phyloP scores from a whole-genome alignment of 2,888 invertebrate genomes.

The Bhutanitis thaidina region DNA sequence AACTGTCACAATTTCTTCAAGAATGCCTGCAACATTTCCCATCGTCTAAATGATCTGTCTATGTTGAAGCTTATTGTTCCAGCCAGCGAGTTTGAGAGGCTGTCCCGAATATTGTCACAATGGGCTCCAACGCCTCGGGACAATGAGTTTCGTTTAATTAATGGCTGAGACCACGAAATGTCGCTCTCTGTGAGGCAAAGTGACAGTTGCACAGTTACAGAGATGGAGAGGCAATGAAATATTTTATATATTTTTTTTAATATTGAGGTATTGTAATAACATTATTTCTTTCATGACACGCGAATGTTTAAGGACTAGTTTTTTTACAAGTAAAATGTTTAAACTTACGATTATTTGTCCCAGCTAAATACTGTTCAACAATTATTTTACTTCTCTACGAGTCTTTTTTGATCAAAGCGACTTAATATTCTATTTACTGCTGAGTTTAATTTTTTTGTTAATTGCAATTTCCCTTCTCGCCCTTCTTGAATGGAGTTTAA shows the following conservation, averaged over 20 bases:
- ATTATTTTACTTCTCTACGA: too few species aligned
- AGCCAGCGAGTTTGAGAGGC: conserved; percentile 57
- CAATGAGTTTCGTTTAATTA: conserved; percentile 76
- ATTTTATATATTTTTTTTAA: not conserved
- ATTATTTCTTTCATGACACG: too few species aligned
- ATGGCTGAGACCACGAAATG: conserved; percentile 73
- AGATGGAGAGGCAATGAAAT: conserved; percentile 4
- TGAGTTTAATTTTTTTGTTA: too few species aligned
- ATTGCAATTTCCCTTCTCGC: too few species aligned
- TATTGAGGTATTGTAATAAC: too few species aligned
- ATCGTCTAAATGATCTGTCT: conserved; percentile 64
- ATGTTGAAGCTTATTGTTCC: conserved; percentile 60
- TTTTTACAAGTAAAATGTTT: too few species aligned
- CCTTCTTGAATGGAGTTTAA: too few species aligned
- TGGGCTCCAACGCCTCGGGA: conserved; percentile 61
- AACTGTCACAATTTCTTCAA: conserved; percentile 12
- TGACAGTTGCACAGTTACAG: conserved; percentile 8
- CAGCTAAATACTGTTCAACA: too few species aligned
- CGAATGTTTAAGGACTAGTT: too few species aligned
- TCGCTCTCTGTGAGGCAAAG: conserved; percentile 57
- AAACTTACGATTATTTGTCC: too few species aligned
- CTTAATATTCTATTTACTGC: too few species aligned
- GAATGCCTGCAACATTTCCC: conserved; percentile 54
- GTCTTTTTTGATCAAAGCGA: too few species aligned
- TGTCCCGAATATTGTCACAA: conserved; percentile 77